Evolutionary conservation across 2,797 vertebrate species (phyloP), one percentile per base, ranked within the genome.

Genomic region (Semotilus atromaculatus): DNA sequence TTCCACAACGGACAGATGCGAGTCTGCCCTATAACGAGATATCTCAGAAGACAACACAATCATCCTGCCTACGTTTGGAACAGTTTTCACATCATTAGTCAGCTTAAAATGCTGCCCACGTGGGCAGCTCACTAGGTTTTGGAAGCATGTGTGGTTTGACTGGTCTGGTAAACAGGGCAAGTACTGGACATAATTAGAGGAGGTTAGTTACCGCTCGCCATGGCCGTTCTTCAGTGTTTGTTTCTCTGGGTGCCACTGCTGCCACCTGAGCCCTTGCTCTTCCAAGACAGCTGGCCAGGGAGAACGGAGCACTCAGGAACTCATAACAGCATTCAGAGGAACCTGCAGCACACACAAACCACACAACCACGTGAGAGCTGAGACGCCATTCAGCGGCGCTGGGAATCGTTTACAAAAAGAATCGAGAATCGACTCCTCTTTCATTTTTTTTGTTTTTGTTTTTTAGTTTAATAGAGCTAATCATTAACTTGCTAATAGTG

Each of bases 181-280:
- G 60, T 77, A 45, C 66, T 77, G 76, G 51, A 62, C 7, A 58
- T 74, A 72, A 80, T 53, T 62, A 62, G 31, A 68, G 58, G 43
- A 38, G 36, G 43, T 73, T 86, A 85, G 88, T 92, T 96, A 99
- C 97, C 95, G 0, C 97, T 95, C 93, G 97, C 96, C 97, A 98
- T 99, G 88, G 94, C 93, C 89, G 89, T 82, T 91, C 91, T 92
- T 91, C 89, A 86, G 83, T 87, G 84, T 87, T 91, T 87, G 89
- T 92, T 92, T 90, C 90, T 90, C 86, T 87, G 64, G 87, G 53
- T 90, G 88, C 90, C 87, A 86, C 92, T 86, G 90, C 93, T 95
- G 90, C 95, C 94, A 94, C 93, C 88, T 92, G 93, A 93, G 87
- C 92, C 89, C 58, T 90, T 87, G 91, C 93, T 93, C 90, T 90